Evolutionary conservation across 64 coral and sea anemone genomes (phyloP).

Genomic region (Montipora efflorescens): DNA sequence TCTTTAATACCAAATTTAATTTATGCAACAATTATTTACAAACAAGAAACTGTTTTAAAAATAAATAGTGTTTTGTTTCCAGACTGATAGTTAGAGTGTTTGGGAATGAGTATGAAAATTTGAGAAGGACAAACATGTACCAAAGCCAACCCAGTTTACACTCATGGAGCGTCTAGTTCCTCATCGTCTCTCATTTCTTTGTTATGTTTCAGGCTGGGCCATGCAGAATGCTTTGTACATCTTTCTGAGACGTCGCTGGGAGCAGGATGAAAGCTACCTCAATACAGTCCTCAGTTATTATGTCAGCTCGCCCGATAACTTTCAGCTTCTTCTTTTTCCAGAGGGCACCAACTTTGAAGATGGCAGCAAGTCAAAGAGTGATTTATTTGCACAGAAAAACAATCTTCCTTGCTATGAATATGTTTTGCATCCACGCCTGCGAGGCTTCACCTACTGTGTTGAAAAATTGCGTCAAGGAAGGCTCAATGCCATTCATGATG

Average conservation of each 20-base stretch:
- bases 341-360: constrained; percentile 89
- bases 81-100: no score
- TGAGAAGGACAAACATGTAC: no score
- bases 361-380: constrained; percentile 77
- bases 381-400: constrained; percentile 93
- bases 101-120: no score
- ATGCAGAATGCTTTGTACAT: constrained; percentile 98
- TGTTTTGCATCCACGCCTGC: constrained; percentile 90
- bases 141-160: no score
- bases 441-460: constrained; percentile 90
- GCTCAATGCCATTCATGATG: constrained; percentile 86
- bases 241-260: constrained; percentile 87
- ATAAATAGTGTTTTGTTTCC: no score
- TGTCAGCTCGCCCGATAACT: constrained; percentile 68
- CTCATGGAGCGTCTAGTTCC: no score
- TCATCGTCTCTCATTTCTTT: neutral
- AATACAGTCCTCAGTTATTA: constrained; percentile 86
- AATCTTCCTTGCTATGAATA: constrained; percentile 85
- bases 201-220: constrained; percentile 84
- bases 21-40: no score
- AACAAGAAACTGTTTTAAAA: no score
- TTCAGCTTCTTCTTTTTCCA: constrained; percentile 96
- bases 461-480: constrained; percentile 77
- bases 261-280: constrained; percentile 85
- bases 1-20: no score